Base-by-base conservation (phyloP, 1,140 invertebrate genomes). In the Cryptotermes secundus region DNA sequence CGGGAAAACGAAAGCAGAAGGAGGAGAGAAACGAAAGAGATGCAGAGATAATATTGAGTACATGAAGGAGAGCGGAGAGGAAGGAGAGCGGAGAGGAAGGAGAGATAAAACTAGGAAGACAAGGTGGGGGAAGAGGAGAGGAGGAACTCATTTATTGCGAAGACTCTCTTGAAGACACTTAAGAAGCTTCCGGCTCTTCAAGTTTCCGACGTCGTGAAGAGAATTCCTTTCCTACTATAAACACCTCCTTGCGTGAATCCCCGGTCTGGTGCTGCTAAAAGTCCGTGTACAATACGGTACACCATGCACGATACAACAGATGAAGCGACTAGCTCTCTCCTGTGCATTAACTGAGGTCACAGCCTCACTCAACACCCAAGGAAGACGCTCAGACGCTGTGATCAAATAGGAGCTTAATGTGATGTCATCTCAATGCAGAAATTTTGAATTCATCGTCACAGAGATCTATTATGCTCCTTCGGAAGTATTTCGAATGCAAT, bases 191-290 rank as follows among this genome's bases (percentile, higher is more conserved):
- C 59, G 59, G 26, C 59, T 72, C 59, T 72, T 72, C 59, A 31
- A 26, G 59, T 72, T 72, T 72, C 59, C 59, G 59, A 72, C 31
- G n/a, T 72, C 59, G 59, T 72, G 59, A 72, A n/a, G 59, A 72
- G 59, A 72, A 72, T 72, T 72, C 59, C 59, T 72, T 72, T 31
- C 1, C 59, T 16, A 72, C 59, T 31, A 31, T 26, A 72, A 6
- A 72, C n/a, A 31, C 59, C 2, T 31, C 4, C 59, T 72, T 26
- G 22, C 16, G 22, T 14, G 45, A 72, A 72, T 72, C n/a, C 59
- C 16, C 59, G 31, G n/a, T 0, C 26, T 72, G 9, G 26, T 16
- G 19, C 19, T 22, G 14, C 45, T 49, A 22, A 14, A 49, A 12
- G 19, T 19, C 19, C 16, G 45, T 22, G 12, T 19, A 49, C 3